These are phyloP conservation scores for Pardalotus punctatus DNA, from an alignment of 2,113 vertebrate genomes.

Conservation along the genomic window DNA sequence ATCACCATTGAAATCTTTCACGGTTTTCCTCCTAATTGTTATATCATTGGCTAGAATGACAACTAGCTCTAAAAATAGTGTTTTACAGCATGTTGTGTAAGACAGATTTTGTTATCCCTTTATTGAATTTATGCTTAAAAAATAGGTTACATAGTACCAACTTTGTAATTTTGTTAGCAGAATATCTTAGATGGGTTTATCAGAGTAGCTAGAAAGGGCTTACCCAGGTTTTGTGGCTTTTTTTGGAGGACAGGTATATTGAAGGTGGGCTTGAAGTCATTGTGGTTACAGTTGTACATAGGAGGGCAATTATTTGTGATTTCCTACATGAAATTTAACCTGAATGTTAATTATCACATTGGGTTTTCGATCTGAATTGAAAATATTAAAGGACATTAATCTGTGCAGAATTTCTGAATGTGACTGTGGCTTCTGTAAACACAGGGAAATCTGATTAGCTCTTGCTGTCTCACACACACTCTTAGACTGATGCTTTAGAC, in stretches of 20 bases:
- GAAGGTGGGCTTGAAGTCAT: not conserved
- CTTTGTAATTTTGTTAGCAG: not conserved
- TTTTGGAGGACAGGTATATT: not conserved
- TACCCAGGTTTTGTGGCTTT: not conserved
- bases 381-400: not conserved
- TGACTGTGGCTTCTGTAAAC: not conserved
- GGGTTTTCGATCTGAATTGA: slow-evolving; percentile 13
- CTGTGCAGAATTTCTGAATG: not conserved
- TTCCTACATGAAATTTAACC: not conserved
- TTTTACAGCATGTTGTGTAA: not conserved
- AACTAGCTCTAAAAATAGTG: not conserved
- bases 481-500: not conserved
- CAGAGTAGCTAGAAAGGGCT: not conserved
- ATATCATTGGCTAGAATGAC: not conserved
- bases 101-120: not conserved
- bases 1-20: not conserved
- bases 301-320: not conserved
- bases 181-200: not conserved
- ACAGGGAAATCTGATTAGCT: not conserved
- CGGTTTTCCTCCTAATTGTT: not conserved
- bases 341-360: slow-evolving; percentile 1
- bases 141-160: not conserved
- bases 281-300: not conserved
- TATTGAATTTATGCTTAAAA: not conserved
- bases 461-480: not conserved